Evolutionary conservation across 2,888 invertebrate genomes (phyloP).

Genomic region (Drosophila seclusa): DNA sequence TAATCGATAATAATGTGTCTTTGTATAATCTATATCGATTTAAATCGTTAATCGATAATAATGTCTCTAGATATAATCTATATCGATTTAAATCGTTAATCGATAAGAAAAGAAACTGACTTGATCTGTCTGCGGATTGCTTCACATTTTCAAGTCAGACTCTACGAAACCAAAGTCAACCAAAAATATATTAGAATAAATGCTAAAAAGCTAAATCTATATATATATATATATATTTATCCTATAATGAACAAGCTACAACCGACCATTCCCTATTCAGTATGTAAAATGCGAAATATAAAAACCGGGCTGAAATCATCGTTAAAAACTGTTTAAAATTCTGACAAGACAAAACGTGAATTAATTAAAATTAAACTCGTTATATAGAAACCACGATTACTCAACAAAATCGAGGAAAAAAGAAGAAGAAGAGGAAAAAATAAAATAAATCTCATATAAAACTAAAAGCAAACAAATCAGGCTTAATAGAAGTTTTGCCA

Average conservation of each 20-base stretch:
- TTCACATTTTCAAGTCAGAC: neutral
- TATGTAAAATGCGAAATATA: neutral
- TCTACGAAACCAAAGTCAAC: neutral
- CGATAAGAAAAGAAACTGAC: neutral
- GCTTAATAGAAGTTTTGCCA: slow-evolving; percentile 35
- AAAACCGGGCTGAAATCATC: neutral
- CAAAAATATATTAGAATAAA: neutral
- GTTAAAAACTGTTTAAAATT: neutral
- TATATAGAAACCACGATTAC: slow-evolving; percentile 3
- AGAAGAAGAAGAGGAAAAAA: neutral
- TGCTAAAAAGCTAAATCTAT: too few relatives aligned
- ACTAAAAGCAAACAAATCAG: slow-evolving; percentile 28
- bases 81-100: too few relatives aligned
- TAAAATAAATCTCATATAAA: neutral
- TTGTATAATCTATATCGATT: neutral
- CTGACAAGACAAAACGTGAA: neutral
- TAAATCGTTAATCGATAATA: neutral
- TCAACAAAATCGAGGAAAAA: neutral
- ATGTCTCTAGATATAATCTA: too few relatives aligned
- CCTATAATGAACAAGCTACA: neutral
- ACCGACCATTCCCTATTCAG: neutral
- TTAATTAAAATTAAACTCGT: slow-evolving; percentile 1
- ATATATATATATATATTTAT: neutral
- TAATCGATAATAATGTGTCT: neutral
- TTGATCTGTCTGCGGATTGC: neutral